These are phyloP conservation scores for Gobius niger DNA, from an alignment of 2,113 vertebrate genomes.

Conservation along the genomic window DNA sequence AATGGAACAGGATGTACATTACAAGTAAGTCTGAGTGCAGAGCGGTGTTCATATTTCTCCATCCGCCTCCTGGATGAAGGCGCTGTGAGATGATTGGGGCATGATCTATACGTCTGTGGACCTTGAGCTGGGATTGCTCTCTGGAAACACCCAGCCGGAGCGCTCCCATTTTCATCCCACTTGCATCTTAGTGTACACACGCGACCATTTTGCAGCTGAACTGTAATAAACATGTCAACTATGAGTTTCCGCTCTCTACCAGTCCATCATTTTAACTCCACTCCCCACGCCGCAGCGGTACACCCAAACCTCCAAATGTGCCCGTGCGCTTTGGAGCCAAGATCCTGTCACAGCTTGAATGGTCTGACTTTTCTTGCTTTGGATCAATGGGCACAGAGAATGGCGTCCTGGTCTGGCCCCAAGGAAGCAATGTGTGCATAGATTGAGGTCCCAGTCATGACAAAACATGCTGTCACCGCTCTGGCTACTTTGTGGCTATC, in stretches of 20 bases:
- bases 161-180: slow-evolving; percentile 46
- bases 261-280: slow-evolving; percentile 19
- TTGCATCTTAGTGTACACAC: slow-evolving; percentile 44
- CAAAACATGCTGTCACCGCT: slow-evolving; percentile 46
- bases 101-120: slow-evolving; percentile 65
- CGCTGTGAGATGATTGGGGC: slow-evolving; percentile 63
- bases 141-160: slow-evolving; percentile 24
- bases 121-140: slow-evolving; percentile 61
- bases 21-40: slow-evolving; percentile 11
- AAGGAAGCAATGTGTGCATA: slow-evolving; percentile 24
- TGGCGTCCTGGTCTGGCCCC: slow-evolving; percentile 53
- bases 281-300: slow-evolving; percentile 1
- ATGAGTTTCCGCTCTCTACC: neutral
- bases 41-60: slow-evolving; percentile 33
- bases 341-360: slow-evolving; percentile 70
- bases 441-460: slow-evolving; percentile 37
- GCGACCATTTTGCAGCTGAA: slow-evolving; percentile 51
- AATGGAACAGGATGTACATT: neutral
- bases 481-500: slow-evolving; percentile 10
- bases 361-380: slow-evolving; percentile 71
- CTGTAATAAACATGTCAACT: slow-evolving; percentile 57
- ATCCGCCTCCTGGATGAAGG: slow-evolving; percentile 43
- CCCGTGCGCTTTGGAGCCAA: slow-evolving; percentile 50
- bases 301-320: slow-evolving; percentile 22
- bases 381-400: slow-evolving; percentile 73